These are phyloP conservation scores for Coremacera marginata DNA, from an alignment of 2,888 invertebrate species.

Conservation along the genomic window DNA sequence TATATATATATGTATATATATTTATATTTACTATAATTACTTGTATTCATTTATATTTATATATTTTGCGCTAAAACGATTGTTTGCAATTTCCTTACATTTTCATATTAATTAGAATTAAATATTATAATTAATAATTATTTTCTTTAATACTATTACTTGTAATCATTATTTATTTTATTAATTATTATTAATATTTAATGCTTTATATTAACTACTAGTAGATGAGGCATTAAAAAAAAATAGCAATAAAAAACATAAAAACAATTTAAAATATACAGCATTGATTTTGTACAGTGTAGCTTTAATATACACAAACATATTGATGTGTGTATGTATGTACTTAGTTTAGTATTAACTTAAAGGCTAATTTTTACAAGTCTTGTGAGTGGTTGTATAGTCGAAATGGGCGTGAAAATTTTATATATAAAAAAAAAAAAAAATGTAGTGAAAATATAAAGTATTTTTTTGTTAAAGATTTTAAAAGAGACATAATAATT, in stretches of 20 bases:
- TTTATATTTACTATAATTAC: conserved; percentile 35
- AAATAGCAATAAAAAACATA: conserved; percentile 14
- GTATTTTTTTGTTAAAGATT: not conserved
- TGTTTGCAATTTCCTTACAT: conserved; percentile 53
- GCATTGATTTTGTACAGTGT: conserved; percentile 55
- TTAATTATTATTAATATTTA: conserved; percentile 41
- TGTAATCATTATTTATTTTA: conserved; percentile 42
- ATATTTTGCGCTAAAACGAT: conserved; percentile 53
- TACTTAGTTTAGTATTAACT: conserved; percentile 53
- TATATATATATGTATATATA: conserved; percentile 9
- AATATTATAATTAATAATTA: conserved; percentile 44
- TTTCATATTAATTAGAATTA: conserved; percentile 22
- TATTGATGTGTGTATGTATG: conserved; percentile 17
- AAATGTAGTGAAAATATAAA: not conserved
- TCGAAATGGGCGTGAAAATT: not conserved
- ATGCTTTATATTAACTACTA: conserved; percentile 26
- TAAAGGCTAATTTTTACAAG: conserved; percentile 63
- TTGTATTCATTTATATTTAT: conserved; percentile 35
- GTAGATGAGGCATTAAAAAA: conserved; percentile 9
- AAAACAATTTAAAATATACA: conserved; percentile 31
- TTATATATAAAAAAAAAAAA: not conserved
- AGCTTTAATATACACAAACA: conserved; percentile 45
- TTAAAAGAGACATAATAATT: not conserved
- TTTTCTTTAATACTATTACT: conserved; percentile 35
- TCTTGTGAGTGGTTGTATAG: conserved; percentile 59